Conservation (phyloP, 2,888 invertebrate genomes). For the Tholera decimalis region DNA sequence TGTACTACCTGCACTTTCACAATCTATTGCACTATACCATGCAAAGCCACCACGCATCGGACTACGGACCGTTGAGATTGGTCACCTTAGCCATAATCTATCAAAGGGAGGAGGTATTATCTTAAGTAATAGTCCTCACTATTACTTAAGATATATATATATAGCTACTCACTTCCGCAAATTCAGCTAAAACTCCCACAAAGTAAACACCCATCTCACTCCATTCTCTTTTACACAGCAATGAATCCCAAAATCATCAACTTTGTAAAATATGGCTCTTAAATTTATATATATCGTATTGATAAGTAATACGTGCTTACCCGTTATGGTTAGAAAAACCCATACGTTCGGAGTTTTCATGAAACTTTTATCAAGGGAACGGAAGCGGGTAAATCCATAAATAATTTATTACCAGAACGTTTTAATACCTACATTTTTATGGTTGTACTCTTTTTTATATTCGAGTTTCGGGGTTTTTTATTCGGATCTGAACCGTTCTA, state of each 20-base stretch:
- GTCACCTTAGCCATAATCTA: too few relatives aligned
- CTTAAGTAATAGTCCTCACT: too few relatives aligned
- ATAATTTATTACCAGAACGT: constrained; percentile 73
- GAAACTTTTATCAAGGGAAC: constrained; percentile 72
- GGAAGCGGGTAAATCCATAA: constrained; percentile 65
- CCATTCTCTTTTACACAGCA: constrained; percentile 53
- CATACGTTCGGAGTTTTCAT: constrained; percentile 69
- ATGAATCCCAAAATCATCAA: constrained; percentile 58
- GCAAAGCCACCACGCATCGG: too few relatives aligned
- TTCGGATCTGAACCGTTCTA: constrained; percentile 67
- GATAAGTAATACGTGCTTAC: constrained; percentile 66
- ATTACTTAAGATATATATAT: too few relatives aligned
- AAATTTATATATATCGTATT: constrained; percentile 58
- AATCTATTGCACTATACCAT: too few relatives aligned
- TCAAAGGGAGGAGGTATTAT: too few relatives aligned
- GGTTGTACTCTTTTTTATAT: constrained; percentile 67
- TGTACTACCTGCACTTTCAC: too few relatives aligned
- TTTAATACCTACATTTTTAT: constrained; percentile 73
- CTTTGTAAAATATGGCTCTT: constrained; percentile 59
- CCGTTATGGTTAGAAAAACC: constrained; percentile 62
- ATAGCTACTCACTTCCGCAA: neutral
- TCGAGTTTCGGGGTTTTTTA: constrained; percentile 66
- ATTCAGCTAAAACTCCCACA: neutral
- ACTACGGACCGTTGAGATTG: too few relatives aligned
- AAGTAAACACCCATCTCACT: constrained; percentile 32